Evolutionary conservation across 2,888 invertebrate species (phyloP).

Genomic region (Ceramica pisi): DNA sequence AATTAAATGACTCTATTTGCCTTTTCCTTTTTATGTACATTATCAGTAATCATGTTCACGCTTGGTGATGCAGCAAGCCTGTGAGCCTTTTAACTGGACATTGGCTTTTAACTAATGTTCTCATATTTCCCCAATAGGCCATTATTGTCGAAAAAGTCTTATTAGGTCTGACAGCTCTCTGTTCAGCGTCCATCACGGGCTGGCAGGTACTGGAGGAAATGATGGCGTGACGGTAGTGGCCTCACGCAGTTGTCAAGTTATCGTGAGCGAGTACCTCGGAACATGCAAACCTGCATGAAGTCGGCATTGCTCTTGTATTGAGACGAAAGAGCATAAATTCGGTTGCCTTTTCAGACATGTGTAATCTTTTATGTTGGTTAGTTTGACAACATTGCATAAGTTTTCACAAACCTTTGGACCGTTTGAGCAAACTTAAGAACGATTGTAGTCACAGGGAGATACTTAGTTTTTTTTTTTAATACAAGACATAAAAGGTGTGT

Average conservation of each 20-base stretch:
- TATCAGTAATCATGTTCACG: constrained; percentile 8
- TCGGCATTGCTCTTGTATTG: neutral
- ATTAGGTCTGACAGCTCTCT: neutral
- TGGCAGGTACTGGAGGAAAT: constrained; percentile 5
- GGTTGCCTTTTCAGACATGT: neutral
- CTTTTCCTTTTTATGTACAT: constrained; percentile 23
- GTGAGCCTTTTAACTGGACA: constrained; percentile 7
- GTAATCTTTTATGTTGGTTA: no score
- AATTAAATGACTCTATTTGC: constrained; percentile 36
- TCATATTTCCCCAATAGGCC: neutral
- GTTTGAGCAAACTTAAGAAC: no score
- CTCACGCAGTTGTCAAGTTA: constrained; percentile 35
- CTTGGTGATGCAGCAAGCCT: neutral
- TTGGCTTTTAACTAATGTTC: neutral
- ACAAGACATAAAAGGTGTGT: no score
- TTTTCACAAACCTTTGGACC: no score
- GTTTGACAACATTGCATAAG: neutral
- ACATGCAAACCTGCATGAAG: constrained; percentile 30
- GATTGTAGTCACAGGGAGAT: no score
- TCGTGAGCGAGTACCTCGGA: constrained; percentile 15
- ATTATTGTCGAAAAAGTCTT: neutral
- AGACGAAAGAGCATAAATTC: neutral
- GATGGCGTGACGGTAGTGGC: constrained; percentile 18
- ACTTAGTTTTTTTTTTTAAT: no score
- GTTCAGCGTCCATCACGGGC: neutral